These are phyloP conservation scores for Aspidapion aeneum DNA, from an alignment of 2,888 invertebrate genomes.

Conservation along the genomic window DNA sequence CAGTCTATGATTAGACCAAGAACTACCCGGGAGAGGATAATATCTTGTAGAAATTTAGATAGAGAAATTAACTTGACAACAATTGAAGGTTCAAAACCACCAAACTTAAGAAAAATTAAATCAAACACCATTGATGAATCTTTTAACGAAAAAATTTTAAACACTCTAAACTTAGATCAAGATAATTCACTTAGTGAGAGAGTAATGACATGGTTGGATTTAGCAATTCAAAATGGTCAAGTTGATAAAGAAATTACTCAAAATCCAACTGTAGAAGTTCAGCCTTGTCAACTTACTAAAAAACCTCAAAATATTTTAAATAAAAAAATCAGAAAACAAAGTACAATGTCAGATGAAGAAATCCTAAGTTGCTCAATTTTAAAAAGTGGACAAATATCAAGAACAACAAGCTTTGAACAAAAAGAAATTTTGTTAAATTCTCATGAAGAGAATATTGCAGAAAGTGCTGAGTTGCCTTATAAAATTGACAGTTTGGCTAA, in stretches of 20 bases:
- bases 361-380: not conserved
- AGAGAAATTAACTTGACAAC: conserved; percentile 27
- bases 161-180: not conserved
- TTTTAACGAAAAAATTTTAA: not conserved
- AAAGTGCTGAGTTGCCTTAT: no score
- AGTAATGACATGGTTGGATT: conserved; percentile 76
- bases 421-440: not conserved
- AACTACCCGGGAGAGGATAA: not conserved
- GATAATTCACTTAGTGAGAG: conserved; percentile 60
- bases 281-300: not conserved
- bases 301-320: not conserved
- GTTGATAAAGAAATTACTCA: conserved; percentile 6
- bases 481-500: no score
- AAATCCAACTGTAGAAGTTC: conserved; percentile 7
- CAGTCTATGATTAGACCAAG: not conserved
- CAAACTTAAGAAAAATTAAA: conserved; percentile 9
- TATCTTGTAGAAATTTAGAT: conserved; percentile 26
- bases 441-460: not conserved
- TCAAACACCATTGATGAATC: conserved; percentile 8
- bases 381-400: not conserved
- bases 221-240: conserved; percentile 52
- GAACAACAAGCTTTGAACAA: not conserved
- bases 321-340: not conserved
- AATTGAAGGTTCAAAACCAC: conserved; percentile 8
- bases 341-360: not conserved